A percentile compares a stretch with the other conserved stretches of the same genome.
Conservation (phyloP, 2,888 invertebrate species). For the Ormyrus rosae region DNA sequence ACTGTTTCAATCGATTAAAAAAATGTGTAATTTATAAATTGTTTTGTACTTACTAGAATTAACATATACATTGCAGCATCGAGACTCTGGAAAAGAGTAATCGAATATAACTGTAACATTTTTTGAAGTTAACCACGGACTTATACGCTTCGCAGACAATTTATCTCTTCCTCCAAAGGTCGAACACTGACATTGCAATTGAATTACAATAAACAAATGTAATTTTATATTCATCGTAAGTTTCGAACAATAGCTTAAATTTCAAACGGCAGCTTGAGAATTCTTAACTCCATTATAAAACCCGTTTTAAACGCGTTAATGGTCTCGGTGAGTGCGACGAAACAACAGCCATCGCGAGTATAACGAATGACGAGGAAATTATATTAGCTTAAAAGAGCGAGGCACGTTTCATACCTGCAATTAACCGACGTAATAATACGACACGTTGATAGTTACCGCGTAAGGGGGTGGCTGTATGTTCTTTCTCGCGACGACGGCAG, state of each 20-base stretch:
- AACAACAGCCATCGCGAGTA: no score
- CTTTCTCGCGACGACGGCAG: slow-evolving; percentile 8
- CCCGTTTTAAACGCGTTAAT: no score
- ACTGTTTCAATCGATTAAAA: neutral
- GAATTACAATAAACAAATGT: neutral
- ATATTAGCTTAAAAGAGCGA: no score
- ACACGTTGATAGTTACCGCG: neutral
- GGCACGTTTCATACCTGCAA: neutral
- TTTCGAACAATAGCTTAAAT: no score
- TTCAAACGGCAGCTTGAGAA: no score
- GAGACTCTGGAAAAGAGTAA: slow-evolving; percentile 30
- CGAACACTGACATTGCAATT: no score
- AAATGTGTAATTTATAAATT: neutral
- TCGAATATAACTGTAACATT: neutral
- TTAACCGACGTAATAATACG: neutral
- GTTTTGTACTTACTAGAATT: slow-evolving; percentile 4
- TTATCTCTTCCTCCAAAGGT: neutral
- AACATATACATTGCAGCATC: slow-evolving; percentile 31
- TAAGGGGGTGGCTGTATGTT: neutral
- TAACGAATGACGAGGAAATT: no score
- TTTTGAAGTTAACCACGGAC: slow-evolving; percentile 10
- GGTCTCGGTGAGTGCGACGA: no score
- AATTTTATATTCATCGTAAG: neutral
- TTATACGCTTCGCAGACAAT: neutral
- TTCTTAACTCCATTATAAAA: no score